A percentile compares a stretch with the other conserved stretches of the same genome.
These are phyloP conservation scores for Morelia viridis DNA, from an alignment of 2,797 vertebrate genomes.

Conservation along the genomic window DNA sequence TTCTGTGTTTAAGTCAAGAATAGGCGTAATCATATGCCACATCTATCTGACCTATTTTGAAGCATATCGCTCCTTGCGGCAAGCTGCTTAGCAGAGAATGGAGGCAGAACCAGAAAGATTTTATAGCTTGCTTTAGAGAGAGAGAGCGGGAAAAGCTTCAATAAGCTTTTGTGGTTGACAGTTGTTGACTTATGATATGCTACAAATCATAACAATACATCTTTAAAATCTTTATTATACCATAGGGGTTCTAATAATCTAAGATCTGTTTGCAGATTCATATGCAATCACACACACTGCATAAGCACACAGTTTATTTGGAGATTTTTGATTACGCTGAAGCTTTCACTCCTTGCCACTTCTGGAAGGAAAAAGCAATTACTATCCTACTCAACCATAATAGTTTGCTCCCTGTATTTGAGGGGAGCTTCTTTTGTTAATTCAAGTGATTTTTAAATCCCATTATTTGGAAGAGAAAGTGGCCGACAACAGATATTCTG, in stretches of 20 bases:
- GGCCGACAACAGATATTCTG: neutral
- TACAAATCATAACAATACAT: neutral
- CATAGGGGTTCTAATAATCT: neutral
- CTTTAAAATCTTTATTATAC: neutral
- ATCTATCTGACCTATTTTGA: conserved; percentile 20
- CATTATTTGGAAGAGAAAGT: neutral
- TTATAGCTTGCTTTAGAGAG: neutral
- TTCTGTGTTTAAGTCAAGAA: neutral
- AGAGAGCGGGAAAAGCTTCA: neutral
- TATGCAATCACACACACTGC: neutral
- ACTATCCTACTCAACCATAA: neutral
- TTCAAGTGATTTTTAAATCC: neutral
- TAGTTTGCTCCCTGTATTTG: neutral
- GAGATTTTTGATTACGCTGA: neutral
- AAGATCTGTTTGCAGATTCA: neutral
- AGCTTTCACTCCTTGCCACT: neutral
- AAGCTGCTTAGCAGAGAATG: conserved; percentile 9
- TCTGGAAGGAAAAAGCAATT: neutral
- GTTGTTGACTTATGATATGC: neutral
- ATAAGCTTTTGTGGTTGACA: neutral
- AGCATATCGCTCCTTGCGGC: neutral
- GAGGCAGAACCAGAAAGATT: conserved; percentile 3
- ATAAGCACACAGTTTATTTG: neutral
- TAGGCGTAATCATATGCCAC: neutral
- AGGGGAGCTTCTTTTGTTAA: neutral